Conservation (phyloP, 2,888 invertebrate genomes). For the Melanargia galathea region DNA sequence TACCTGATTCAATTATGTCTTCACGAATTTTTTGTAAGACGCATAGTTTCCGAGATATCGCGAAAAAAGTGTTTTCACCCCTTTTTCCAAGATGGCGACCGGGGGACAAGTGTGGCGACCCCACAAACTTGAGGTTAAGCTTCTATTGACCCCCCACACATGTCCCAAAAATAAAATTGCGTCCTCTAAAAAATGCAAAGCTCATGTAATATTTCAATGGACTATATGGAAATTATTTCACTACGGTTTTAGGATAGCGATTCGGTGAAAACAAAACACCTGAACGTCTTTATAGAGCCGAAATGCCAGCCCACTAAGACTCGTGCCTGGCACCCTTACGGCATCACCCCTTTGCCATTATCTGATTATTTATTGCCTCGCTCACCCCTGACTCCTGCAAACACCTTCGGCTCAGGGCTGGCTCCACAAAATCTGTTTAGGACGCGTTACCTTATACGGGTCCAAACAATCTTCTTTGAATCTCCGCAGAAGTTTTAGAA, state of each 20-base stretch:
- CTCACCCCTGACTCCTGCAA: conserved; percentile 25
- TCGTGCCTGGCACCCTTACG: conserved; percentile 21
- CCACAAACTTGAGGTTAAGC: too few species aligned
- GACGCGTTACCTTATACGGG: background rate
- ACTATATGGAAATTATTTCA: background rate
- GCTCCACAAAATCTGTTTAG: background rate
- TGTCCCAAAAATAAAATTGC: too few species aligned
- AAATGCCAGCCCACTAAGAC: conserved; percentile 15
- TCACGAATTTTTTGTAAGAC: too few species aligned
- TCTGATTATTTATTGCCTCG: conserved; percentile 63
- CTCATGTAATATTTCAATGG: too few species aligned
- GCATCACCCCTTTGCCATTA: conserved; percentile 49
- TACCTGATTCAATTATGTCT: too few species aligned
- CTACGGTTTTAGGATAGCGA: background rate
- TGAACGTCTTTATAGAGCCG: conserved; percentile 6
- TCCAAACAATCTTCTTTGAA: background rate
- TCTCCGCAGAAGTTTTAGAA: too few species aligned
- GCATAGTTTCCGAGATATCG: too few species aligned
- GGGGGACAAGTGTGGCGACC: too few species aligned
- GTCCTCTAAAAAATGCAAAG: too few species aligned
- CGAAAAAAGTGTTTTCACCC: too few species aligned
- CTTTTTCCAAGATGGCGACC: too few species aligned
- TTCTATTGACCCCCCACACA: too few species aligned
- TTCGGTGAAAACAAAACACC: conserved; percentile 2
- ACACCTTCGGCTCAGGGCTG: conserved; percentile 6